Evolutionary conservation across 2,888 invertebrate species (phyloP), one percentile per base, ranked within the genome.

Genomic region (Cheilosia scutellata): DNA sequence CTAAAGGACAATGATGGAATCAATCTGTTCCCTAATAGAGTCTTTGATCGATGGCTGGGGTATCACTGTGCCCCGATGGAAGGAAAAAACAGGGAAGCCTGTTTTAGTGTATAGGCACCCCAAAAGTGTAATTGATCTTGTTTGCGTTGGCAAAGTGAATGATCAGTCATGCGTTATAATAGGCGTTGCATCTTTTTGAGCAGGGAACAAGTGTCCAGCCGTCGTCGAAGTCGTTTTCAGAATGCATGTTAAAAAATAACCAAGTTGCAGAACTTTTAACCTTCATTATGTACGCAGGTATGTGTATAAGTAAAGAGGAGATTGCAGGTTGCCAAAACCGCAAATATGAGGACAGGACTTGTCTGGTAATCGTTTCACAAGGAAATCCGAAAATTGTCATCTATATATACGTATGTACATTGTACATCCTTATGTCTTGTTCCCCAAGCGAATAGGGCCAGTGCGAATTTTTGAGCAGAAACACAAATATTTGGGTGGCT

Each of bases 401-500:
- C 74, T 72, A 55, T 31, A 55, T 31, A 62, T 62, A 47, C 44
- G 40, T 29, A 78, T 47, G 57, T 53, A 79, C 57, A 49, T 25
- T 51, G 70, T 66, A 80, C 84, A 86, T 86, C 86, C 86, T 86
- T 80, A 63, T 77, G 80, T 42, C 40, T 60, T 66, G 71, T 66
- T 71, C 71, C 75, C 60, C 65, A 62, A 27, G 16, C 33, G 7
- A 13, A 60, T 60, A 55, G 80, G 66, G 20, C 55, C 75, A 72
- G 71, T 71, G 65, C 65, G 70, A 66, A 77, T 63, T 72, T 70
- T 72, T 68, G n/a, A 31, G 47, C 31, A 72, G 55, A 76, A 80
- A 72, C 47, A 68, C 20, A 66, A 72, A 77, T 86, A 77, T 86
- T 86, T 86, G 86, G 86, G 86, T 86, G 86, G 84, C 86, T 86